Base-by-base conservation (phyloP, 2,797 vertebrate genomes). In the Choloepus didactylus region DNA sequence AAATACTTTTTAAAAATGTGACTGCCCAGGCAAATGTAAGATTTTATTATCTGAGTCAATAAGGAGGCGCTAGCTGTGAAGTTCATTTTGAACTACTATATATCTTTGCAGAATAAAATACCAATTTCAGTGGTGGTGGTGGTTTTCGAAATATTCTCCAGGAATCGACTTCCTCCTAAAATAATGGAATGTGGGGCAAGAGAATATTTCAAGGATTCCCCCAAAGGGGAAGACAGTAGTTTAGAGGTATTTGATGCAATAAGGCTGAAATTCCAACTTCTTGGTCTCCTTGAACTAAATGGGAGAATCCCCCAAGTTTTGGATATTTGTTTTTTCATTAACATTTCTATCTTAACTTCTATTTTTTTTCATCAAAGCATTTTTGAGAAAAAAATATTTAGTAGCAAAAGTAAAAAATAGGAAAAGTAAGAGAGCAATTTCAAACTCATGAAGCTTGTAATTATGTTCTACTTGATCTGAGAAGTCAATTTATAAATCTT, bases 401-500 rank as follows among this genome's bases (percentile, higher is more conserved):
- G 11, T 44, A 44, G 1, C 4, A 83, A 82, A 66, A 80, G 25
- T 80, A n/a, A 60, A 95, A 87, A 75, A n/a, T 25, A 64, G 2
- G 35, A n/a, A 97, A 51, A 86, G 19, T 70, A 6, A 59, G 1
- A 25, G 64, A 85, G 16, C 8, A 96, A 82, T 15, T 79, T 95
- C 66, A 92, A 97, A 93, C 21, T 35, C 44, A 54, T 41, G 73
- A 60, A 95, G 16, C 3, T 88, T 69, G 27, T 0, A 86, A 0
- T 89, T 92, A 46, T 9, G 25, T 12, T 95, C 9, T 96, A 3
- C 8, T 94, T 83, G 75, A 69, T 64, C 70, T 95, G 14, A 94
- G 97, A 35, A 96, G 75, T 73, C 62, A 82, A 46, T 75, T 92
- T 96, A 80, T 93, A 89, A 95, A 85, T 80, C n/a, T 83, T 91